A percentile compares a stretch with the other conserved stretches of the same genome.
phyloP scores from a whole-genome alignment of 2,797 vertebrate genomes.

The Aratinga solstitialis region DNA sequence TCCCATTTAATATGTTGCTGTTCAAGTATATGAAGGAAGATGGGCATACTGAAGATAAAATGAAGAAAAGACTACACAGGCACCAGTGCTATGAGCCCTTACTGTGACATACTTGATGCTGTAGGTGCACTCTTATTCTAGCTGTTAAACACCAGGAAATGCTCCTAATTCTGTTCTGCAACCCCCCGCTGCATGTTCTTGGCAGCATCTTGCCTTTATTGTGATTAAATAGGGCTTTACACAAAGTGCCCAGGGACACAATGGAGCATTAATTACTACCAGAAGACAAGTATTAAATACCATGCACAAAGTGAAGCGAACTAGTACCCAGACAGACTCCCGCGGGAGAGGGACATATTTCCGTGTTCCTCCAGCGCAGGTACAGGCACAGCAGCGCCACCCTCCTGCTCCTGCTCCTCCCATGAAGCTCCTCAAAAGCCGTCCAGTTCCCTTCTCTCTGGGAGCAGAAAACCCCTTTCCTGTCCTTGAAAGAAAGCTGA shows the following conservation, averaged over 20 bases:
- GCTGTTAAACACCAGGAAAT: accelerated
- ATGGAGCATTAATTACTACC: background rate
- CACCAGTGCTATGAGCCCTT: background rate
- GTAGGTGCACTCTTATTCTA: background rate
- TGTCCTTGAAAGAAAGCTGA: background rate
- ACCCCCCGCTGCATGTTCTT: background rate
- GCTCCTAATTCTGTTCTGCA: background rate
- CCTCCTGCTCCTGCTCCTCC: background rate
- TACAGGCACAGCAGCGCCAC: background rate
- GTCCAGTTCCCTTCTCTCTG: background rate
- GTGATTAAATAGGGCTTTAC: background rate
- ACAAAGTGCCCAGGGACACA: background rate
- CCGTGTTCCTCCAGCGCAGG: background rate
- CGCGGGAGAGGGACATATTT: background rate
- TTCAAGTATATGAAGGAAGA: background rate
- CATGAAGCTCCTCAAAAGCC: background rate
- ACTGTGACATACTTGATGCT: background rate
- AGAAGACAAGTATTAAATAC: background rate
- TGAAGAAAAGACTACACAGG: background rate
- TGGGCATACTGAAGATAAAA: background rate
- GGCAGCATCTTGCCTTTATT: background rate
- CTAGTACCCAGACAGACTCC: background rate
- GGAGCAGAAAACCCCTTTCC: background rate
- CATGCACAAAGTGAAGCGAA: accelerated
- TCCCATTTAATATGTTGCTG: background rate